A percentile compares a stretch with the other conserved stretches of the same genome.
phyloP scores from a whole-genome alignment of 35 echinoderm and acorn worm species.

The Hemicentrotus pulcherrimus region DNA sequence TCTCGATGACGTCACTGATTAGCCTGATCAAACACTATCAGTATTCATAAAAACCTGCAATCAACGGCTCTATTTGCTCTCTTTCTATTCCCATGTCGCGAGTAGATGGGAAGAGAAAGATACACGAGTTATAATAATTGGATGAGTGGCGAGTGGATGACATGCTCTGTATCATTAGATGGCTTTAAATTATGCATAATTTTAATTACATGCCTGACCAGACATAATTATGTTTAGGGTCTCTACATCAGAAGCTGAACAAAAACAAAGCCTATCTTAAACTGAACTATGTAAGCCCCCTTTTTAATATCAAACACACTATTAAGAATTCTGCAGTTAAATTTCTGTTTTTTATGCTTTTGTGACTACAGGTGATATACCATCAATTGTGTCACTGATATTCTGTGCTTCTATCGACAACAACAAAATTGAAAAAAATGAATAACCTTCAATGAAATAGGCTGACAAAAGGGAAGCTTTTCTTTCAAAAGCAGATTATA shows the following conservation, averaged over 20 bases:
- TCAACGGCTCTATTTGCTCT: constrained; percentile 12
- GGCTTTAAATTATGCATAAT: not conserved
- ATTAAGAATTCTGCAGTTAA: too few species aligned
- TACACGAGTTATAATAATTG: not conserved
- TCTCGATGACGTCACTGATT: constrained; percentile 32
- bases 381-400: too few species aligned
- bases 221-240: not conserved
- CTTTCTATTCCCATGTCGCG: not conserved
- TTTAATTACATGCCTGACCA: not conserved
- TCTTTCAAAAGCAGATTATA: too few species aligned
- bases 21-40: constrained; percentile 36
- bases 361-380: too few species aligned
- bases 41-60: constrained; percentile 25
- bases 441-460: too few species aligned
- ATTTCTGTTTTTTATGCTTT: too few species aligned
- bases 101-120: not conserved
- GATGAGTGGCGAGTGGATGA: not conserved
- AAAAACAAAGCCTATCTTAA: not conserved
- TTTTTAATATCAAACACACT: too few species aligned
- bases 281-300: too few species aligned
- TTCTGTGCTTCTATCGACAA: too few species aligned
- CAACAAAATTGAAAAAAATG: too few species aligned
- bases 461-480: too few species aligned
- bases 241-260: not conserved
- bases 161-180: not conserved